A percentile compares a stretch with the other conserved stretches of the same genome.
These are phyloP conservation scores for Channa maculata DNA, from an alignment of 2,113 vertebrate genomes.

Conservation along the genomic window DNA sequence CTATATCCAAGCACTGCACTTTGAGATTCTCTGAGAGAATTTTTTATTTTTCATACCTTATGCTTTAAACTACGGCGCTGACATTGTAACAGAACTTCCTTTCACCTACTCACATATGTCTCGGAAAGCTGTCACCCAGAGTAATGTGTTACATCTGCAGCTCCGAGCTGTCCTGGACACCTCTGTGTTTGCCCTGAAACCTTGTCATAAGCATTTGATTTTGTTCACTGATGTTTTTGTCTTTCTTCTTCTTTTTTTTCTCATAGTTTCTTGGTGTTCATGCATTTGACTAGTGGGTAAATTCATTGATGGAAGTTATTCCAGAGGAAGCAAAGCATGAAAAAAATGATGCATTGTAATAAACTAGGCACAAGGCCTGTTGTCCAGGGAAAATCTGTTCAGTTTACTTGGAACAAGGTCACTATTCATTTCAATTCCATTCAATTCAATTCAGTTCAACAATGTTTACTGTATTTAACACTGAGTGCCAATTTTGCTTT, in stretches of 20 bases:
- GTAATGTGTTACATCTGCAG: slow-evolving; percentile 54
- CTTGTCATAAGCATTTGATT: background rate
- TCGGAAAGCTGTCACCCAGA: slow-evolving; percentile 55
- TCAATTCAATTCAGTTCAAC: too few relatives aligned
- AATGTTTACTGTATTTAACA: background rate
- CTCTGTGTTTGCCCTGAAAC: slow-evolving; percentile 12
- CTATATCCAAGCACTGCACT: too few relatives aligned
- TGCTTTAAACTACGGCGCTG: background rate
- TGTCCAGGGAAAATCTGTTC: slow-evolving; percentile 2
- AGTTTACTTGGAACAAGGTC: background rate
- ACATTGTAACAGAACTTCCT: slow-evolving; percentile 23
- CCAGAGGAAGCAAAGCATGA: slow-evolving; percentile 18
- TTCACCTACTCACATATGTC: slow-evolving; percentile 25
- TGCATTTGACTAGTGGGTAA: background rate
- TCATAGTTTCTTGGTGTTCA: background rate
- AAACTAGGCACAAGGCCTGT: slow-evolving; percentile 21
- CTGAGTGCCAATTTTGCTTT: slow-evolving; percentile 2
- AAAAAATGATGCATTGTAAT: background rate
- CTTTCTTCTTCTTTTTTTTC: background rate
- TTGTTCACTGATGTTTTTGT: background rate
- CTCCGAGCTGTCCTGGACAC: slow-evolving; percentile 46
- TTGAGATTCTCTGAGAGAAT: too few relatives aligned
- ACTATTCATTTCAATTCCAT: background rate
- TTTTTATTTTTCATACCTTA: too few relatives aligned
- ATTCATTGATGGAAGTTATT: slow-evolving; percentile 9